These are phyloP conservation scores for Dasysyrphus albostriatus DNA, from an alignment of 2,888 invertebrate species.

Conservation along the genomic window DNA sequence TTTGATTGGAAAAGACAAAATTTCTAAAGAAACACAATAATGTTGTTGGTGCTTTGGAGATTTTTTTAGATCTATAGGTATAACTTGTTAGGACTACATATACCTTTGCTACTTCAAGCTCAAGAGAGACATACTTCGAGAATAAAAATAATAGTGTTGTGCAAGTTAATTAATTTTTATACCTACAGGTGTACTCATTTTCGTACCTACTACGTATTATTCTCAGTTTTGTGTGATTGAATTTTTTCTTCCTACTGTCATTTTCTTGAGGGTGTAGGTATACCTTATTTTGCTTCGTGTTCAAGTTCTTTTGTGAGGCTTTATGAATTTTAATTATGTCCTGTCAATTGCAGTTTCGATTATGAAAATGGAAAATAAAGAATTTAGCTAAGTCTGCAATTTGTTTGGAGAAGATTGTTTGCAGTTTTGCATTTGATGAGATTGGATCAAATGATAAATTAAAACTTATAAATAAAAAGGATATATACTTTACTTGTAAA, in stretches of 20 bases:
- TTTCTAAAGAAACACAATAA: constrained; percentile 5
- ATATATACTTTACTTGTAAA: too few relatives aligned
- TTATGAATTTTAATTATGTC: constrained; percentile 65
- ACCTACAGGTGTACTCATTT: constrained; percentile 44
- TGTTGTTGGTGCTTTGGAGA: not conserved
- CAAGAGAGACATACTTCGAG: constrained; percentile 24
- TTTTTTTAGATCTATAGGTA: constrained; percentile 30
- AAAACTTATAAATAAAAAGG: not conserved
- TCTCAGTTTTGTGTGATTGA: constrained; percentile 43
- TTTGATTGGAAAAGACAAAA: constrained; percentile 39
- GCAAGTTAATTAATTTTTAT: constrained; percentile 56
- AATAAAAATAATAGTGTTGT: constrained; percentile 20
- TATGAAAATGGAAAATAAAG: constrained; percentile 14
- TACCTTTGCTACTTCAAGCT: not conserved
- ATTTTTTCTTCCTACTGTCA: constrained; percentile 12
- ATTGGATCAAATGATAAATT: constrained; percentile 8
- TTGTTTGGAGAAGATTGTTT: not conserved
- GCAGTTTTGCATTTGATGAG: not conserved
- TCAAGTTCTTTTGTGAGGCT: constrained; percentile 25
- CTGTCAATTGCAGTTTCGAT: constrained; percentile 57
- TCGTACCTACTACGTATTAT: constrained; percentile 7
- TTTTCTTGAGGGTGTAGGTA: not conserved
- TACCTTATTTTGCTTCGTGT: constrained; percentile 1
- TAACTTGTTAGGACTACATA: too few relatives aligned
- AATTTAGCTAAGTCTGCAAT: constrained; percentile 37